Conservation (phyloP, 2,888 invertebrate genomes). For the Tipula unca region DNA sequence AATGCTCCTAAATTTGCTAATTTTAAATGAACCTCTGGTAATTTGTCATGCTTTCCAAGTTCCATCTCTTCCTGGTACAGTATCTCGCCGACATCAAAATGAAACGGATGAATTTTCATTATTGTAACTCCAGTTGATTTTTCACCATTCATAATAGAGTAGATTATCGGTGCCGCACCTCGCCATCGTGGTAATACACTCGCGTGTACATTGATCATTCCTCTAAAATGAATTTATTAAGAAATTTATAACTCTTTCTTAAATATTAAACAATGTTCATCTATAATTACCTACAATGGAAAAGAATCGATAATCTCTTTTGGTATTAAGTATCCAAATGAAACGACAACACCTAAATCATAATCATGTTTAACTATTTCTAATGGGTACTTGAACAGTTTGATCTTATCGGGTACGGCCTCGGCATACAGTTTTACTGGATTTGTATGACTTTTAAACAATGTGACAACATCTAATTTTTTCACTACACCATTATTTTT, state of each 20-base stretch:
- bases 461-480: conserved; percentile 63
- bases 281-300: conserved; percentile 58
- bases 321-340: conserved; percentile 89
- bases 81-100: conserved; percentile 68
- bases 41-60: conserved; percentile 50
- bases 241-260: not conserved
- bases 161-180: conserved; percentile 85
- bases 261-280: not conserved
- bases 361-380: conserved; percentile 44
- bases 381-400: conserved; percentile 59
- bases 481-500: conserved; percentile 24
- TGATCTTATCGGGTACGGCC: conserved; percentile 45
- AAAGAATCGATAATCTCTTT: conserved; percentile 63
- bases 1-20: conserved; percentile 61
- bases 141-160: conserved; percentile 79
- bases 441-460: conserved; percentile 51
- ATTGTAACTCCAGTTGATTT: conserved; percentile 71
- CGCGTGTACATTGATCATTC: conserved; percentile 90
- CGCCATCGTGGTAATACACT: conserved; percentile 87
- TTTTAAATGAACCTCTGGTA: conserved; percentile 55
- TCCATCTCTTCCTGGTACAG: conserved; percentile 47
- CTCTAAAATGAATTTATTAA: conserved; percentile 44
- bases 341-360: conserved; percentile 84
- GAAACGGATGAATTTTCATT: conserved; percentile 74
- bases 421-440: conserved; percentile 60